Evolutionary conservation across 2,888 invertebrate species (phyloP).

Genomic region (Bimastos eiseni): DNA sequence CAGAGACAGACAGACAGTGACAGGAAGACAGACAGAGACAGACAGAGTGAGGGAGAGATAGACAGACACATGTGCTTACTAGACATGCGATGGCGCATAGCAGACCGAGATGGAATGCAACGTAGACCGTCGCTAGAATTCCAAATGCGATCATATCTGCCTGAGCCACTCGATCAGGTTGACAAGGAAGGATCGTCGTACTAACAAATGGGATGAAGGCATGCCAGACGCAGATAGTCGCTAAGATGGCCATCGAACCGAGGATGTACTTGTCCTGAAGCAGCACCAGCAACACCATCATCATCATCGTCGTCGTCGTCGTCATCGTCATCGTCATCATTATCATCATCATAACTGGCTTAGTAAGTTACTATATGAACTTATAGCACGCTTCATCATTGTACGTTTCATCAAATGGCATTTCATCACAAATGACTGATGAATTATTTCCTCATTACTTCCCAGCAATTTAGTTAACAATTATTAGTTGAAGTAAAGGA

Average conservation of each 20-base stretch:
- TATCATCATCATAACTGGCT: no score
- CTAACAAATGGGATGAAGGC: conserved; percentile 34
- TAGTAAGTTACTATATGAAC: no score
- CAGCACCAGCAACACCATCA: background rate
- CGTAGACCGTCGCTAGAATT: background rate
- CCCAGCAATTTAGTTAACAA: no score
- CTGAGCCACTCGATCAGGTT: background rate
- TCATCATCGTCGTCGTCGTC: background rate
- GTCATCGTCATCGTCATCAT: no score
- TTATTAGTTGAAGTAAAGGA: no score
- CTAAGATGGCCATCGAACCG: conserved; percentile 47
- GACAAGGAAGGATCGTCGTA: background rate
- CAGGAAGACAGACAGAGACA: background rate
- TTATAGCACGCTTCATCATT: no score
- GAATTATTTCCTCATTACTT: no score
- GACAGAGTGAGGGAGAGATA: no score
- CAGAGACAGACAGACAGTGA: background rate
- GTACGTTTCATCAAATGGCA: no score
- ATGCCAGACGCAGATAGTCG: conserved; percentile 47
- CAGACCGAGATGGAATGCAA: conserved; percentile 9
- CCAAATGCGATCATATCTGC: background rate
- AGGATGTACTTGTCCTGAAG: conserved; percentile 47
- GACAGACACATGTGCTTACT: background rate
- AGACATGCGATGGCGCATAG: conserved; percentile 19
- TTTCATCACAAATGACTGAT: no score